Percentiles rank a stretch among this genome's conserved stretches.
phyloP scores from a whole-genome alignment of 2,113 vertebrate genomes.

The Chaetorhynchus papuensis region DNA sequence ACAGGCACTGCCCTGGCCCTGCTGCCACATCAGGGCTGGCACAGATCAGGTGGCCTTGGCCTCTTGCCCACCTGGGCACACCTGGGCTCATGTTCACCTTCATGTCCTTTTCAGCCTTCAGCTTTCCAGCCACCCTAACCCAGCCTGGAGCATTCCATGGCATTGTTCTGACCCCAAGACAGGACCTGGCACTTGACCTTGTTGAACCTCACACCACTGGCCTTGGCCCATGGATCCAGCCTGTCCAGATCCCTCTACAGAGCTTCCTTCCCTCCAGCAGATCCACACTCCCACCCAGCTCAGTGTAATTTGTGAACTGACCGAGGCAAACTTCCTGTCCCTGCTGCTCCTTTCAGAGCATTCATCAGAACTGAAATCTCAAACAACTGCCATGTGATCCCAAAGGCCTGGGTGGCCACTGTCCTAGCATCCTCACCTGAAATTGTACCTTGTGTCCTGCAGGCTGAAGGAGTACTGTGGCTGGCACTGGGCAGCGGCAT shows the following conservation, averaged over 20 bases:
- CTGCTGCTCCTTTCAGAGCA: background rate
- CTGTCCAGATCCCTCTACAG: background rate
- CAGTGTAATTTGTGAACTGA: background rate
- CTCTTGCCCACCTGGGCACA: background rate
- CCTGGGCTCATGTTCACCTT: background rate
- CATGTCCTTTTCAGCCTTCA: background rate
- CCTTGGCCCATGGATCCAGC: background rate
- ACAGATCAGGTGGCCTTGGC: background rate
- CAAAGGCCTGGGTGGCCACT: accelerated
- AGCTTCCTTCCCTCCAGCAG: background rate
- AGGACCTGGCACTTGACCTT: background rate
- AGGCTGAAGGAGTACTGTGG: conserved; percentile 71
- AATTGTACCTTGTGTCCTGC: conserved; percentile 68
- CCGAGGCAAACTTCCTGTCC: background rate
- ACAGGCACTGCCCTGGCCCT: background rate
- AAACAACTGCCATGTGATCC: accelerated
- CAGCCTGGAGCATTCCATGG: background rate
- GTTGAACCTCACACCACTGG: background rate
- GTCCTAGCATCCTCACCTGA: conserved; percentile 57
- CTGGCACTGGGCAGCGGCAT: background rate
- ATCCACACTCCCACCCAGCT: background rate
- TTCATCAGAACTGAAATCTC: background rate
- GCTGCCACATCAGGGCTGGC: background rate
- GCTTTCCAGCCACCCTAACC: background rate
- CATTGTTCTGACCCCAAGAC: accelerated